Percentiles rank a stretch among this genome's conserved stretches.
These are phyloP conservation scores for Drosophila histrio DNA, from an alignment of 2,888 invertebrate species.

Conservation along the genomic window DNA sequence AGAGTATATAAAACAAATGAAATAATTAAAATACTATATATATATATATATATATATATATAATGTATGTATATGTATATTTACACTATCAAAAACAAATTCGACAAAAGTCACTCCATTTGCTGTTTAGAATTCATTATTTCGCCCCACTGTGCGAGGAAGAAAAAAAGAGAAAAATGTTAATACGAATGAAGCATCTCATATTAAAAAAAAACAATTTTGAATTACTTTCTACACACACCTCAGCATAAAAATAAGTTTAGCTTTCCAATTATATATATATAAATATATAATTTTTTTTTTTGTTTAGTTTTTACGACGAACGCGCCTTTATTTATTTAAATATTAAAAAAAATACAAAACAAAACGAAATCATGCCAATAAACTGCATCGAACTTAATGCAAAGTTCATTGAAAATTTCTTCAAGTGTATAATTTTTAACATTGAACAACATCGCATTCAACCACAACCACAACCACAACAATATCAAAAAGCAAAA, in stretches of 20 bases:
- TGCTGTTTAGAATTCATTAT: slow-evolving; percentile 23
- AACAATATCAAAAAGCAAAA: slow-evolving; percentile 1
- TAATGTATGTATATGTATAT: not conserved
- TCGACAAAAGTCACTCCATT: slow-evolving; percentile 42
- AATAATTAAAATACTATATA: slow-evolving; percentile 28
- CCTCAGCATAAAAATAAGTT: slow-evolving; percentile 41
- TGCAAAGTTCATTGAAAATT: slow-evolving; percentile 61
- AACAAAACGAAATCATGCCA: slow-evolving; percentile 37
- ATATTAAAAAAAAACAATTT: slow-evolving; percentile 33
- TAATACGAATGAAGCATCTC: slow-evolving; percentile 66
- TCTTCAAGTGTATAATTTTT: slow-evolving; percentile 60
- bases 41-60: too few species aligned
- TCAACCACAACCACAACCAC: slow-evolving; percentile 16
- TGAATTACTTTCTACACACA: slow-evolving; percentile 37
- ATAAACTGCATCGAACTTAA: slow-evolving; percentile 14
- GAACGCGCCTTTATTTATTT: slow-evolving; percentile 54
- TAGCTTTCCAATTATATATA: slow-evolving; percentile 17
- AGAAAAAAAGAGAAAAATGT: not conserved
- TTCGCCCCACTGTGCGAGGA: slow-evolving; percentile 12
- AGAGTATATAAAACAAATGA: slow-evolving; percentile 18
- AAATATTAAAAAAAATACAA: not conserved
- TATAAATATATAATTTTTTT: not conserved
- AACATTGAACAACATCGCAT: slow-evolving; percentile 53
- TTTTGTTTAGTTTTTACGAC: slow-evolving; percentile 28
- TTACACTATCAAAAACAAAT: not conserved